These are phyloP conservation scores for Scaptomyza flava DNA, from an alignment of 2,888 invertebrate species.

Conservation along the genomic window DNA sequence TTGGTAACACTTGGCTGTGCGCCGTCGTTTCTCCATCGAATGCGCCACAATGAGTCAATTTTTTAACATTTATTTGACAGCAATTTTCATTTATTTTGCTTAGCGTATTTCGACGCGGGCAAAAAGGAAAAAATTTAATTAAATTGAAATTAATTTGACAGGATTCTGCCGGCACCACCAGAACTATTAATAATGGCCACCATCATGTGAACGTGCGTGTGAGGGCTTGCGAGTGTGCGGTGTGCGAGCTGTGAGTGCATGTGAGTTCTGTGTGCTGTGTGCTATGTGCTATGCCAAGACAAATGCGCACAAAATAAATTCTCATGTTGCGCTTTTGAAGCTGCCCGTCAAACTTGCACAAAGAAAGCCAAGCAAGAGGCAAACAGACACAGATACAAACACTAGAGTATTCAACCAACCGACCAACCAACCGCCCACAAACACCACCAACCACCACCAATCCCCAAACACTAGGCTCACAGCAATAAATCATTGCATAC, in stretches of 20 bases:
- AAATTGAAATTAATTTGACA: conserved; percentile 81
- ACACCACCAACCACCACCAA: background rate
- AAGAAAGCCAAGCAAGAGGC: conserved; percentile 31
- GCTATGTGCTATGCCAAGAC: conserved; percentile 54
- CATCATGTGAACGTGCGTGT: conserved; percentile 35
- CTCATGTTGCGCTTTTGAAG: conserved; percentile 76
- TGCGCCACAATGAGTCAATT: conserved; percentile 76
- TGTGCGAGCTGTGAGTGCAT: conserved; percentile 36
- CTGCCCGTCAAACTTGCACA: conserved; percentile 71
- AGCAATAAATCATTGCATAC: conserved; percentile 70
- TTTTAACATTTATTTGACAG: conserved; percentile 81
- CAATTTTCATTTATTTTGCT: conserved; percentile 75
- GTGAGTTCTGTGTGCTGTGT: conserved; percentile 38
- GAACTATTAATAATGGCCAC: conserved; percentile 75
- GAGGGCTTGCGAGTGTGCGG: conserved; percentile 21
- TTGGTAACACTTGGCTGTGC: conserved; percentile 17
- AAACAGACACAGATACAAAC: conserved; percentile 11
- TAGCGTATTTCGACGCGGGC: conserved; percentile 31
- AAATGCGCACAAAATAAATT: conserved; percentile 76
- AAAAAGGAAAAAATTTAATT: conserved; percentile 66
- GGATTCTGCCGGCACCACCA: conserved; percentile 65
- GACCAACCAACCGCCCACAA: background rate
- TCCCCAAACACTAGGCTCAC: conserved; percentile 21
- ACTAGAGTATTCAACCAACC: background rate
- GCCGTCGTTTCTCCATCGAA: conserved; percentile 41